These are phyloP conservation scores for Choristoneura rosaceana DNA, from an alignment of 2,888 invertebrate species.

Conservation along the genomic window DNA sequence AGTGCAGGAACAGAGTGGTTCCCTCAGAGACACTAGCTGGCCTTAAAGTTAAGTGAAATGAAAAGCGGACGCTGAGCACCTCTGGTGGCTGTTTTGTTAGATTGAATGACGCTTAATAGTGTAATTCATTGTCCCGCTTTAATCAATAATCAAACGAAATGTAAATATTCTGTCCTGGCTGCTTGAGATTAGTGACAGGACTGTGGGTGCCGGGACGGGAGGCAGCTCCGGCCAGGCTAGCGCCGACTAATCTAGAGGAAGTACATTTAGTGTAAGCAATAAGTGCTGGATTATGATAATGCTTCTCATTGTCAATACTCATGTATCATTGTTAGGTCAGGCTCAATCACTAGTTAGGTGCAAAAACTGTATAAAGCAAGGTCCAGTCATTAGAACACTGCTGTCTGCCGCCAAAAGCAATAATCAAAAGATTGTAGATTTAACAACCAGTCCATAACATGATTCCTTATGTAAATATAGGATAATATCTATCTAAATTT, in stretches of 20 bases:
- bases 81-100: constrained; percentile 62
- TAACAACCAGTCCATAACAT: constrained; percentile 13
- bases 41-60: constrained; percentile 49
- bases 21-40: constrained; percentile 17
- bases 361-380: constrained; percentile 20
- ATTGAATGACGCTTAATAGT: constrained; percentile 73
- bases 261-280: constrained; percentile 74
- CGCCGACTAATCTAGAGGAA: constrained; percentile 53
- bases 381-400: constrained; percentile 42
- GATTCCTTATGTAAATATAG: constrained; percentile 71
- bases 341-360: constrained; percentile 57
- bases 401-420: constrained; percentile 61
- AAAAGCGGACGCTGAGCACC: constrained; percentile 57
- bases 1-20: constrained; percentile 60
- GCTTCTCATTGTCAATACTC: constrained; percentile 80
- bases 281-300: constrained; percentile 75
- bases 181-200: constrained; percentile 9
- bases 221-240: constrained; percentile 40
- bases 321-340: constrained; percentile 65
- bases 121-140: constrained; percentile 55
- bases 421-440: constrained; percentile 53
- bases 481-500: constrained; percentile 47
- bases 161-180: constrained; percentile 36
- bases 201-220: constrained; percentile 7
- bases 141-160: constrained; percentile 21